Evolutionary conservation across 2,797 vertebrate genomes (phyloP).

Genomic region (Heteromormyrus szaboi): DNA sequence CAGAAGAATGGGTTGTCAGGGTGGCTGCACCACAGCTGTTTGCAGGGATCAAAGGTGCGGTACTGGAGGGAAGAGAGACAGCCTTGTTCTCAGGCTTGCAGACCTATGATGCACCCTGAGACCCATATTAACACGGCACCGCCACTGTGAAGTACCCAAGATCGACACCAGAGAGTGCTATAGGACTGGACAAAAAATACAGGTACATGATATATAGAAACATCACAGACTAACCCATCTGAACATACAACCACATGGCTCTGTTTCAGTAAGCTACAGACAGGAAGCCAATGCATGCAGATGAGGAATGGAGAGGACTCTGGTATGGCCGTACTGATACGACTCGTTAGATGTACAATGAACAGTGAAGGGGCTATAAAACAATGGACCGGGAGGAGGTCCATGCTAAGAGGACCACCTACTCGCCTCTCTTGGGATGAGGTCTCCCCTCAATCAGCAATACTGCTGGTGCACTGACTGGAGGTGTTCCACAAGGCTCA

Average conservation of each 20-base stretch:
- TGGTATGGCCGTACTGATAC: slow-evolving; percentile 24
- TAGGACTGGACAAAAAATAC: slow-evolving; percentile 31
- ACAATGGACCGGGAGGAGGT: slow-evolving; percentile 15
- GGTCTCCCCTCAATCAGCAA: slow-evolving; percentile 35
- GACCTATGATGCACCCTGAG: slow-evolving; percentile 2
- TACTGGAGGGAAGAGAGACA: slow-evolving; percentile 71
- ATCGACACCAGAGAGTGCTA: slow-evolving; percentile 28
- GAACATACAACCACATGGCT: slow-evolving; percentile 33
- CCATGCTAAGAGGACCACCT: neutral
- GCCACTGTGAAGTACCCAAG: slow-evolving; percentile 30
- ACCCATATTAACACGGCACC: neutral
- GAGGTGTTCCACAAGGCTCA: slow-evolving; percentile 39
- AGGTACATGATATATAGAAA: slow-evolving; percentile 42
- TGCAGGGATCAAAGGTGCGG: slow-evolving; percentile 92
- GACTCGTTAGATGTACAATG: neutral
- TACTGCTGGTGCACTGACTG: slow-evolving; percentile 33
- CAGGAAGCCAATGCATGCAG: slow-evolving; percentile 62
- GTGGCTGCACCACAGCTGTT: slow-evolving; percentile 97
- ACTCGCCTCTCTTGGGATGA: slow-evolving; percentile 18
- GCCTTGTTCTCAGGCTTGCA: slow-evolving; percentile 20
- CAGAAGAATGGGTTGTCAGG: slow-evolving; percentile 98
- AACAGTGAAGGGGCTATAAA: slow-evolving; percentile 29
- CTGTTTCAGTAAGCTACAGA: slow-evolving; percentile 52
- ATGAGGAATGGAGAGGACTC: slow-evolving; percentile 46
- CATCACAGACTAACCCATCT: slow-evolving; percentile 25